phyloP scores from a whole-genome alignment of 2,113 vertebrate genomes.

The Thalassoma bifasciatum region DNA sequence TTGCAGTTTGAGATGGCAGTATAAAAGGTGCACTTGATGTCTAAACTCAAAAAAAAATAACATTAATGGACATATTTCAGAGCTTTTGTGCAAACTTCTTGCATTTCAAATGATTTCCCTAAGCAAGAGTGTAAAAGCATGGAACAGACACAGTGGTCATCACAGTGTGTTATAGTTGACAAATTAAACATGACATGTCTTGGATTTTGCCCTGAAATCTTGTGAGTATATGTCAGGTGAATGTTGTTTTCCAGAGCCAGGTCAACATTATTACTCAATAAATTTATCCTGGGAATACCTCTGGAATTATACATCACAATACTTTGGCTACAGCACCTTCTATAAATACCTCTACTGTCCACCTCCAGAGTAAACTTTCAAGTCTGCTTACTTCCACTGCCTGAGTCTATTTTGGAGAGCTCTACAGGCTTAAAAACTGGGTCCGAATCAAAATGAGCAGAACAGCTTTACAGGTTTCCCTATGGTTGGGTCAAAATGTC shows the following conservation, averaged over 20 bases:
- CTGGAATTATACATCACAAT: constrained; percentile 69
- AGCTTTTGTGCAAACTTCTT: too few species aligned
- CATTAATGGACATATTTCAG: too few species aligned
- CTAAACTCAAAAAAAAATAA: too few species aligned
- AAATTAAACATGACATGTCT: background rate
- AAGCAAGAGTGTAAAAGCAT: too few species aligned
- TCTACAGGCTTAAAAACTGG: constrained; percentile 63
- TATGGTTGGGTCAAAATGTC: constrained; percentile 66
- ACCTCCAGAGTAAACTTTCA: constrained; percentile 77
- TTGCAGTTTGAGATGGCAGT: too few species aligned
- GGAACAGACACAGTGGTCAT: too few species aligned
- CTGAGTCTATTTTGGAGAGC: constrained; percentile 76
- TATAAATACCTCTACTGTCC: constrained; percentile 73
- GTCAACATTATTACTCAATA: constrained; percentile 35
- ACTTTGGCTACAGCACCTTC: constrained; percentile 55
- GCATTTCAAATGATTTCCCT: too few species aligned
- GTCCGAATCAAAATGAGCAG: constrained; percentile 53
- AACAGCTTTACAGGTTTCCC: constrained; percentile 59
- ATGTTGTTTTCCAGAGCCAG: constrained; percentile 2
- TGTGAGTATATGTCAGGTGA: background rate
- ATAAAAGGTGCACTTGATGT: too few species aligned
- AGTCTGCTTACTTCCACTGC: constrained; percentile 79
- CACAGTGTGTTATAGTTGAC: background rate
- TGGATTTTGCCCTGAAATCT: background rate
- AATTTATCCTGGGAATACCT: constrained; percentile 47